Conservation (phyloP, 1,140 invertebrate genomes). For the Drusus annulatus region DNA sequence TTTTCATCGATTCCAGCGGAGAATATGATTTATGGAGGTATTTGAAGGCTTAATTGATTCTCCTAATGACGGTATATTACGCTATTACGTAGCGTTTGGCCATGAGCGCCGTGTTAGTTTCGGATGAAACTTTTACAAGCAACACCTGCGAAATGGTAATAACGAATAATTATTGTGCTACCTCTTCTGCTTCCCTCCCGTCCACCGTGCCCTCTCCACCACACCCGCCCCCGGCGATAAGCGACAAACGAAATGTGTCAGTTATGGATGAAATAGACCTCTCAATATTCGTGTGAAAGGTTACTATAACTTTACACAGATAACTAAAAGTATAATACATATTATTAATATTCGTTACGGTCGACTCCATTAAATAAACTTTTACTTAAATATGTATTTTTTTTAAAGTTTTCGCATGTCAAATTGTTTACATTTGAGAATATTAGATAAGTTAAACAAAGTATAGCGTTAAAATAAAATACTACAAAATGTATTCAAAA, state of each 20-base stretch:
- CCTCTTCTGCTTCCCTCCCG: background rate
- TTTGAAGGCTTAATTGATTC: conserved; percentile 59
- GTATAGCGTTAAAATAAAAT: no score
- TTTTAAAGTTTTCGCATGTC: no score
- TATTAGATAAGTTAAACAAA: no score
- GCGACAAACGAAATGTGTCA: conserved; percentile 3
- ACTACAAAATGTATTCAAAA: no score
- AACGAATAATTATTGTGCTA: conserved; percentile 47
- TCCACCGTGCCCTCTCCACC: no score
- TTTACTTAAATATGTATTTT: no score
- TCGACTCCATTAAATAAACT: no score
- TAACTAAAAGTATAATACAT: no score
- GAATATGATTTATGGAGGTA: conserved; percentile 57
- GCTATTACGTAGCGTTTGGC: conserved; percentile 47
- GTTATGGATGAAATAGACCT: conserved; percentile 13
- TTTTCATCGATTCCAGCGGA: conserved; percentile 49
- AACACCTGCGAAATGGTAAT: conserved; percentile 53
- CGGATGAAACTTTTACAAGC: conserved; percentile 54
- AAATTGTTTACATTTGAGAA: no score
- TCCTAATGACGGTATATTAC: conserved; percentile 59
- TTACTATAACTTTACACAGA: no score
- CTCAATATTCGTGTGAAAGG: no score
- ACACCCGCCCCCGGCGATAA: background rate
- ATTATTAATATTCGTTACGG: no score
- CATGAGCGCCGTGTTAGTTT: conserved; percentile 40